These are phyloP conservation scores for Caenorhabditis latens DNA, from an alignment of 1,140 invertebrate species.

Conservation along the genomic window DNA sequence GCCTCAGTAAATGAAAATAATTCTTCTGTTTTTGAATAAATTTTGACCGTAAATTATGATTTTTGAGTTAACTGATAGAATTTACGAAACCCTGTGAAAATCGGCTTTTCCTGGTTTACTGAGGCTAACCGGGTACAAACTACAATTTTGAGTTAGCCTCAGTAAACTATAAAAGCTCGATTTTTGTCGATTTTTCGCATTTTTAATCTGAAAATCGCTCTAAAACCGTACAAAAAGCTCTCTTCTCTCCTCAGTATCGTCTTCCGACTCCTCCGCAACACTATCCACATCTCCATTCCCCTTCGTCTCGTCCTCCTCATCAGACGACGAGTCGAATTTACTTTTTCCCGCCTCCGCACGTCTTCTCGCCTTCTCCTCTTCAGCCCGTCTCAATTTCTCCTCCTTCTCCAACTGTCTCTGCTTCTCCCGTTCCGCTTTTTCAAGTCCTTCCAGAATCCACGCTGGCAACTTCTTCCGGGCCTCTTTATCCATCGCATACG, in stretches of 20 bases:
- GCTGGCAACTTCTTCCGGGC: slow-evolving; percentile 61
- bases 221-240: slow-evolving; percentile 21
- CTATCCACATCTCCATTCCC: background rate
- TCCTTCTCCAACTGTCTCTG: slow-evolving; percentile 59
- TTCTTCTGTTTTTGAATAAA: too few species aligned
- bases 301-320: slow-evolving; percentile 12
- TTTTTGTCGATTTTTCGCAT: background rate
- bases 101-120: background rate
- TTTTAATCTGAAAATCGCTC: background rate
- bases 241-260: slow-evolving; percentile 30
- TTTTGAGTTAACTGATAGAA: too few species aligned
- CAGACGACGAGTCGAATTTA: slow-evolving; percentile 53
- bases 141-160: background rate
- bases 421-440: slow-evolving; percentile 58
- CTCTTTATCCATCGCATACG: slow-evolving; percentile 8
- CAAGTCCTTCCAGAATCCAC: slow-evolving; percentile 60
- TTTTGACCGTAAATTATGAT: too few species aligned
- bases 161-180: background rate
- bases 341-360: slow-evolving; percentile 52
- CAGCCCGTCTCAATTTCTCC: slow-evolving; percentile 49
- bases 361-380: slow-evolving; percentile 58
- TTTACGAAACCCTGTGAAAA: too few species aligned
- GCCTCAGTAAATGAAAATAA: too few species aligned
- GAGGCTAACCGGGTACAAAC: background rate
- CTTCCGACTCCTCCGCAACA: background rate